Percentiles rank a stretch among this genome's conserved stretches.
Evolutionary conservation across 1,140 invertebrate genomes (phyloP).

Genomic region (Drosophila kikkawai): DNA sequence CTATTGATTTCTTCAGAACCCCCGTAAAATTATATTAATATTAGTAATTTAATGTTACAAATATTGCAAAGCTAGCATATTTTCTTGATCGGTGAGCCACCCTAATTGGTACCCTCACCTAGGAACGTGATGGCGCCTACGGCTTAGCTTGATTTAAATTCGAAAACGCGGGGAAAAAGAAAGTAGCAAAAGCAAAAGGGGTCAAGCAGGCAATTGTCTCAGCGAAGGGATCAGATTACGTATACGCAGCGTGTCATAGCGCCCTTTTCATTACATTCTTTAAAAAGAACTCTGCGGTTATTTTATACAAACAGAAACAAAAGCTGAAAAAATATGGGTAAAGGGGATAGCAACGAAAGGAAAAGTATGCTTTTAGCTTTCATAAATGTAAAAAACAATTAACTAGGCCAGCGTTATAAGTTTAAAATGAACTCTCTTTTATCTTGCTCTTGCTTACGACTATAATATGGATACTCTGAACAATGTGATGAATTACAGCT

Average conservation of each 20-base stretch:
- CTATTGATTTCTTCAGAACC: neutral
- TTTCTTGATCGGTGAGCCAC: neutral
- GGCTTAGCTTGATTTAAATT: slow-evolving; percentile 9
- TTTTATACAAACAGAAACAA: slow-evolving; percentile 25
- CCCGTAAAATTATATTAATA: neutral
- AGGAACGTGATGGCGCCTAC: slow-evolving; percentile 5
- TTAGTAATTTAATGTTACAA: neutral
- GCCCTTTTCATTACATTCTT: slow-evolving; percentile 3
- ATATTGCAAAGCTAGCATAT: too few species aligned
- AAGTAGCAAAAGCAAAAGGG: slow-evolving; percentile 11
- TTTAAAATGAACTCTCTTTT: neutral
- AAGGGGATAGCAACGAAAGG: neutral
- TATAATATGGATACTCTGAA: neutral
- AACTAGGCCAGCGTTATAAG: neutral
- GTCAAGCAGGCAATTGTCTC: slow-evolving; percentile 42
- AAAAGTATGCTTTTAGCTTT: neutral
- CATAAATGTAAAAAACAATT: neutral
- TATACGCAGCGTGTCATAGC: slow-evolving; percentile 38
- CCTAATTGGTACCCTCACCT: neutral
- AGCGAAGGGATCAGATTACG: slow-evolving; percentile 28
- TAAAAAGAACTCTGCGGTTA: slow-evolving; percentile 4
- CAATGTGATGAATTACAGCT: neutral
- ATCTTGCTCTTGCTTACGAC: neutral
- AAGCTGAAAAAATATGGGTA: neutral
- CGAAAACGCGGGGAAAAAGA: neutral